Base-by-base conservation (phyloP, 2,888 invertebrate genomes). In the Diarsia dahlii region DNA sequence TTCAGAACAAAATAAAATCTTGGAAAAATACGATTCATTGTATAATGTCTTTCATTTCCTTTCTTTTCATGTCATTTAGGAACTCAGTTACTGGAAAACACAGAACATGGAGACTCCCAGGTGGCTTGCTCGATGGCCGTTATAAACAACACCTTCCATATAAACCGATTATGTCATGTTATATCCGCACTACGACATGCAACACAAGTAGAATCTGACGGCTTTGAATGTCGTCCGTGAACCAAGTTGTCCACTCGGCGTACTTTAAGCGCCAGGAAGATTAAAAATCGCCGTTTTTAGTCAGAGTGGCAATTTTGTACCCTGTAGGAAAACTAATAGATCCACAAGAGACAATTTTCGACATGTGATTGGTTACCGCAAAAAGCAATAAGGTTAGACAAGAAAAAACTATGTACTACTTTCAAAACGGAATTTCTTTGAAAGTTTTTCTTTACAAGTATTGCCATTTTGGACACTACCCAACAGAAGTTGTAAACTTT, bases 401-500 rank as follows among this genome's bases (percentile, higher is more conserved):
- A 64, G 58, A 76, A 76, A 45, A 13, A 48, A 62, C 58, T 34
- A 46, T 48, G 20, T n/a, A 12, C 18, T 39, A 52, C 20, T 69
- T 78, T 68, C 4, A 2, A 13, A 48, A 15, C 8, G 34, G 23
- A 48, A 39, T 20, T 54, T 78, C 78, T 62, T 39, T n/a, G 70
- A 69, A 52, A 76, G 60, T 69, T 76, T 23, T 13, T n/a, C 45
- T 48, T 50, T 20, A 52, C 34, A 82, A 73, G 56, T 70, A 54
- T 23, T 62, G 20, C 46, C 39, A 63, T 66, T 78, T 82, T 82
- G 78, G 82, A 81, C 18, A 54, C 60, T 4, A 54, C 63, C 64
- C 83, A 82, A 82, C 67, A 68, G 13, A 65, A 65, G 66, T 73
- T 58, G 66, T 54, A 71, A 81, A 71, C 54, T 71, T 71, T 64